phyloP scores from a whole-genome alignment of 2,797 vertebrate species.

The Nannoperca australis region DNA sequence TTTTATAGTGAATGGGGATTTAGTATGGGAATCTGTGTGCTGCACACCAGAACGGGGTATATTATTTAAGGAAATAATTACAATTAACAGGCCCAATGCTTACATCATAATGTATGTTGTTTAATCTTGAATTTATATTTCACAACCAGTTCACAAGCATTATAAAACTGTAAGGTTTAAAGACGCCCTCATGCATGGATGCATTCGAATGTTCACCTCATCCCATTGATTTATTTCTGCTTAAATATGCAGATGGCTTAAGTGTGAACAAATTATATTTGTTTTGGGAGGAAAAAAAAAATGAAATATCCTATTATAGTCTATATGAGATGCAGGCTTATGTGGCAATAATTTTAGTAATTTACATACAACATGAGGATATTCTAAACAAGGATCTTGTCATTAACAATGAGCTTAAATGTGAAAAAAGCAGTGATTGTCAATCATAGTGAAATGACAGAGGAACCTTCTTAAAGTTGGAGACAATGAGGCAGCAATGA shows the following conservation, averaged over 20 bases:
- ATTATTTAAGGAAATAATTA: conserved; percentile 78
- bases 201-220: conserved; percentile 57
- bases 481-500: conserved; percentile 7
- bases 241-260: conserved; percentile 70
- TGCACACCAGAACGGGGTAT: conserved; percentile 52
- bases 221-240: conserved; percentile 47
- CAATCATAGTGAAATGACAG: conserved; percentile 28
- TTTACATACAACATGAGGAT: conserved; percentile 49
- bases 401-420: conserved; percentile 36
- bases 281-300: conserved; percentile 42
- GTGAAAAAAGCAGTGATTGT: conserved; percentile 28
- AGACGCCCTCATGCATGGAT: conserved; percentile 51
- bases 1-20: conserved; percentile 77
- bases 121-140: conserved; percentile 71
- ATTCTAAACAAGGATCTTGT: conserved; percentile 43
- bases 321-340: conserved; percentile 28
- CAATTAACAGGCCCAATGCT: conserved; percentile 70
- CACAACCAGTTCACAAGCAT: conserved; percentile 60
- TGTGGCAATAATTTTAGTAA: conserved; percentile 30
- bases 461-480: conserved; percentile 10
- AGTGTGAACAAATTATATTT: conserved; percentile 61
- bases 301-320: conserved; percentile 53
- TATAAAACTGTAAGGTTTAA: conserved; percentile 61
- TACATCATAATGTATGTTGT: conserved; percentile 68
- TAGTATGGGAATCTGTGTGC: conserved; percentile 57